These are phyloP conservation scores for Drosophila hamatofila DNA, from an alignment of 2,888 invertebrate species.

Conservation along the genomic window DNA sequence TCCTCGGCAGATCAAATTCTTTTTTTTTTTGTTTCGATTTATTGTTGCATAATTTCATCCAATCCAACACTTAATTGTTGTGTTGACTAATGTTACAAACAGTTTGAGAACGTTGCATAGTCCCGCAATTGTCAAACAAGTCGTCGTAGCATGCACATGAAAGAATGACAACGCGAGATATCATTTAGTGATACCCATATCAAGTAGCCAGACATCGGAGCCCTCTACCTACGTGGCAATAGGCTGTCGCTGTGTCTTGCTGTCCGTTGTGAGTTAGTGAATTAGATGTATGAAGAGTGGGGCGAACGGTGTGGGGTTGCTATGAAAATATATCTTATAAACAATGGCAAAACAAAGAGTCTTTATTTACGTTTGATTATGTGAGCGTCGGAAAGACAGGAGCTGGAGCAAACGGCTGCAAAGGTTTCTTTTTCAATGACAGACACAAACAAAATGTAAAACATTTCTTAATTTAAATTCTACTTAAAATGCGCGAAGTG, in stretches of 20 bases:
- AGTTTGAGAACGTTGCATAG: background rate
- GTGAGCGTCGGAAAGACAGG: constrained; percentile 12
- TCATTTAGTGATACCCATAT: constrained; percentile 56
- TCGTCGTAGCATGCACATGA: constrained; percentile 1
- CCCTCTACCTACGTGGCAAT: constrained; percentile 9
- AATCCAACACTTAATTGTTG: background rate
- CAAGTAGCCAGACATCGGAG: constrained; percentile 40
- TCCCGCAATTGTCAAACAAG: constrained; percentile 10
- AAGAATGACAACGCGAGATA: constrained; percentile 60
- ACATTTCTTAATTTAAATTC: background rate
- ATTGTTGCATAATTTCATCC: no score
- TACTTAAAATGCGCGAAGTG: background rate
- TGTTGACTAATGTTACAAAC: constrained; percentile 5
- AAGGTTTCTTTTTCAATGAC: background rate
- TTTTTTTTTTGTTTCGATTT: no score
- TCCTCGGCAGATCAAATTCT: no score
- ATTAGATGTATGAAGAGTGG: constrained; percentile 38
- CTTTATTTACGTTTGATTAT: constrained; percentile 62
- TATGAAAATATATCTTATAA: constrained; percentile 52
- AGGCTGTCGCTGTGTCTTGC: constrained; percentile 12
- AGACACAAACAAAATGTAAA: background rate
- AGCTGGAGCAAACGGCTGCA: constrained; percentile 8
- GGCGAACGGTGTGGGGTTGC: constrained; percentile 6
- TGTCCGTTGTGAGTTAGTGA: constrained; percentile 41
- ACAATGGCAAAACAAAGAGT: constrained; percentile 29